Base-by-base conservation (phyloP, 2,113 vertebrate species). In the Phoxinus phoxinus region DNA sequence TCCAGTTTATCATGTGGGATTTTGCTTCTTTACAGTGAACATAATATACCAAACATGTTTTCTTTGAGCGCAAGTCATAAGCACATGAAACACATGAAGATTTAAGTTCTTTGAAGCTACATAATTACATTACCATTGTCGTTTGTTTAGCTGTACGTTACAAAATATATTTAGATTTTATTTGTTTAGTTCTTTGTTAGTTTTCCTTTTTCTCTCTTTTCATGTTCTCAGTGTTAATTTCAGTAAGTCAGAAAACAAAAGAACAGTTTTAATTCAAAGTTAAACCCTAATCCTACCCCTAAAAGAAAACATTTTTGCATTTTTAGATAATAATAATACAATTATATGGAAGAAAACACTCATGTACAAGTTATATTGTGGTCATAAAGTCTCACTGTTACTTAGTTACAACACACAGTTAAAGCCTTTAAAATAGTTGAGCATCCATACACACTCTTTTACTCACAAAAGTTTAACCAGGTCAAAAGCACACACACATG, bases 401-500 rank as follows among this genome's bases (percentile, higher is more conserved):
- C 51, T 58, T 56, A 78, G 51, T 78, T 35, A 59, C 53, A 59
- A 41, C 53, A 79, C 37, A 80, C 15, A 63, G 58, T 76, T 53
- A 44, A 63, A 80, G 13, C 30, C 25, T 80, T 63, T 6, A 35
- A 41, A n/a, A 61, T 37, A 10, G 23, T 41, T 4, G 1, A 41
- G 56, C 37, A 0, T 63, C 46, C 11, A 58, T n/a, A 35, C 48
- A 32, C 35, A 27, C 27, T 80, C 73, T 11, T 51, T 86, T 85
- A 89, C 80, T 69, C 83, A 83, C 73, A 61, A 85, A 84, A 48
- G 90, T 86, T 84, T 69, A 61, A 71, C 63, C 51, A 80, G 46
- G 69, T 82, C 48, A 48, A 37, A 76, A 76, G 71, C 63, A 44
- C 35, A 85, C 0, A 69, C 84, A 13, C 53, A 10, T 37, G 17